Conservation (phyloP, 2,888 invertebrate species). For the Epinotia demarniana region DNA sequence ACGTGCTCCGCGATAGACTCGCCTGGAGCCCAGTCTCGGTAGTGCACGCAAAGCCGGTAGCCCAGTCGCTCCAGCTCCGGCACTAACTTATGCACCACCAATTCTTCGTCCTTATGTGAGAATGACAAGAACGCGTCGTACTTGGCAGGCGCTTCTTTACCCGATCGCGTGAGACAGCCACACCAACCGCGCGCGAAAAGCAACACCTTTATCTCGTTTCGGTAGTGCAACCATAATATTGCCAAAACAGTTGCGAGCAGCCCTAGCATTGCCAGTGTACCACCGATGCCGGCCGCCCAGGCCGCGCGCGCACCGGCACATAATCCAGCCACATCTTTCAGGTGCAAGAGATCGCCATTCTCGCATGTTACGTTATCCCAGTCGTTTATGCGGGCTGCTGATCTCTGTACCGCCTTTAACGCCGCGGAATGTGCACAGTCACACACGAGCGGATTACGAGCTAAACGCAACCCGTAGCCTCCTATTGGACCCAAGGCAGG, state of each 20-base stretch:
- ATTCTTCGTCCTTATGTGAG: slow-evolving; percentile 90
- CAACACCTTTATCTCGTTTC: slow-evolving; percentile 48
- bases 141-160: slow-evolving; percentile 52
- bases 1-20: slow-evolving; percentile 90
- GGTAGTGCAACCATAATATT: slow-evolving; percentile 45
- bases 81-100: slow-evolving; percentile 87
- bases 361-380: slow-evolving; percentile 46
- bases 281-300: slow-evolving; percentile 43
- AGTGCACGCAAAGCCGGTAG: slow-evolving; percentile 87
- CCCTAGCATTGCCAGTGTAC: slow-evolving; percentile 44
- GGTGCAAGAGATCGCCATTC: slow-evolving; percentile 40
- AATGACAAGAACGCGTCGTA: slow-evolving; percentile 94
- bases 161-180: slow-evolving; percentile 50
- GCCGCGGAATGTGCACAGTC: slow-evolving; percentile 47
- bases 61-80: slow-evolving; percentile 86
- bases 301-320: slow-evolving; percentile 50
- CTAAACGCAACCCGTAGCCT: slow-evolving; percentile 42
- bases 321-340: slow-evolving; percentile 45
- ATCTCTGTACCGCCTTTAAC: slow-evolving; percentile 40
- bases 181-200: slow-evolving; percentile 48
- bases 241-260: slow-evolving; percentile 32
- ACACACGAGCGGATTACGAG: slow-evolving; percentile 52
- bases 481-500: slow-evolving; percentile 19
- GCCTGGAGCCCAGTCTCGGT: slow-evolving; percentile 90
- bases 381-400: slow-evolving; percentile 46